phyloP scores from a whole-genome alignment of 2,113 vertebrate species.

The Zapornia atra region DNA sequence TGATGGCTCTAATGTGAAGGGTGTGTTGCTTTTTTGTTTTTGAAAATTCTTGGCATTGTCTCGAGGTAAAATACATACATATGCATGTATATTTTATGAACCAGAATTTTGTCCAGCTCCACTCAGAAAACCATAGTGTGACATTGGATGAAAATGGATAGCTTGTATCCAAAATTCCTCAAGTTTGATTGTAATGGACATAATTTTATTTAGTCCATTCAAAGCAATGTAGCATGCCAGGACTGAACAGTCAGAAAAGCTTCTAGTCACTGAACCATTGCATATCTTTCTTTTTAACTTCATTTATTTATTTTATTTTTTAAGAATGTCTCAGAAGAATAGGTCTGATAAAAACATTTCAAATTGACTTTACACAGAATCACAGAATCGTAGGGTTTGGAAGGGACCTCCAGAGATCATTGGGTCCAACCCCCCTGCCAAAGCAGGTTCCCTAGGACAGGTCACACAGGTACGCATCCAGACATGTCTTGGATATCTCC shows the following conservation, averaged over 20 bases:
- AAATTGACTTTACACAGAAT: background rate
- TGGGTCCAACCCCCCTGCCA: too few relatives aligned
- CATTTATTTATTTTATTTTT: background rate
- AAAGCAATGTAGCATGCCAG: background rate
- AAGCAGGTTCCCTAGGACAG: too few relatives aligned
- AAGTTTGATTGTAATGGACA: background rate
- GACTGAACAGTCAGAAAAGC: background rate
- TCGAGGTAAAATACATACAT: rapidly evolving
- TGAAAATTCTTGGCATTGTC: background rate
- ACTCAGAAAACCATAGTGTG: background rate
- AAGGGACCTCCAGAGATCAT: too few relatives aligned
- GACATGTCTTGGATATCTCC: too few relatives aligned
- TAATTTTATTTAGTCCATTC: background rate
- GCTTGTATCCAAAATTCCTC: background rate
- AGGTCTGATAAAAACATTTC: background rate
- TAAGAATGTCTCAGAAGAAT: background rate
- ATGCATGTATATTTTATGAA: background rate
- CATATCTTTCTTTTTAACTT: background rate
- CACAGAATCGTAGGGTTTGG: too few relatives aligned
- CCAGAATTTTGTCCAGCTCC: background rate
- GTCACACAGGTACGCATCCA: too few relatives aligned
- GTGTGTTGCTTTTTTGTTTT: background rate
- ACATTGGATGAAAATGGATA: background rate
- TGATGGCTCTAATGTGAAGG: background rate
- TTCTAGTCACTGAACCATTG: background rate